Base-by-base conservation (phyloP, 1,140 invertebrate genomes). In the Aricia agestis region DNA sequence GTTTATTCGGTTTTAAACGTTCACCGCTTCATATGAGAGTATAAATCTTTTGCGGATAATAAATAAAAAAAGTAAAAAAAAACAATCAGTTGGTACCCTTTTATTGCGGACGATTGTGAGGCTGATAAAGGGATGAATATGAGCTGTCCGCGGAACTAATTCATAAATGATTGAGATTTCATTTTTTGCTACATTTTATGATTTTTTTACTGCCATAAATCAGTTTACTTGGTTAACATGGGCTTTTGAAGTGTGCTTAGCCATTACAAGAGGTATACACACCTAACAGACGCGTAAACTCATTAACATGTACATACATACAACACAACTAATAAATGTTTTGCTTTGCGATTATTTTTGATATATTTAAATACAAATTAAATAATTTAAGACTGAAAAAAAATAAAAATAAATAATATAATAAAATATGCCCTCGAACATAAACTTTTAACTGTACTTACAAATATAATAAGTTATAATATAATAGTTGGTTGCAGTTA, bases 121-220 rank as follows among this genome's bases (percentile, higher is more conserved):
- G 78, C 79, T 81, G 87, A 91, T 91, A 91, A 91, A 91, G 82
- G 85, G 85, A 87, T 90, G 86, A 90, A 86, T 79, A 73, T 76
- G 73, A 76, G 79, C 84, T 91, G 87, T 90, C 87, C 87, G 84
- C 87, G 85, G 74, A 87, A 82, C 87, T 89, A 91, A 91, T 91
- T 89, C 84, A 89, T 88, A 91, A 91, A 89, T 89, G 77, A 91
- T 91, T 90, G 87, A 90, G 87, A 89, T 86, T 89, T 88, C 80
- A 86, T 83, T 89, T 86, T 91, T 89, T 85, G 71, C 66, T 72
- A 67, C 66, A 70, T 71, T 82, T 80, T 68, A 72, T 74, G 77
- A 67, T 19, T 69, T 69, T 69, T 69, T 69, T 58, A 59, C 9
- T 36, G 10, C 36, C 17, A 63, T 63, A 63, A 63, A 63, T 63